Evolutionary conservation across 2,113 vertebrate genomes (phyloP).

Genomic region (Gnathonemus echidnorhynchus): DNA sequence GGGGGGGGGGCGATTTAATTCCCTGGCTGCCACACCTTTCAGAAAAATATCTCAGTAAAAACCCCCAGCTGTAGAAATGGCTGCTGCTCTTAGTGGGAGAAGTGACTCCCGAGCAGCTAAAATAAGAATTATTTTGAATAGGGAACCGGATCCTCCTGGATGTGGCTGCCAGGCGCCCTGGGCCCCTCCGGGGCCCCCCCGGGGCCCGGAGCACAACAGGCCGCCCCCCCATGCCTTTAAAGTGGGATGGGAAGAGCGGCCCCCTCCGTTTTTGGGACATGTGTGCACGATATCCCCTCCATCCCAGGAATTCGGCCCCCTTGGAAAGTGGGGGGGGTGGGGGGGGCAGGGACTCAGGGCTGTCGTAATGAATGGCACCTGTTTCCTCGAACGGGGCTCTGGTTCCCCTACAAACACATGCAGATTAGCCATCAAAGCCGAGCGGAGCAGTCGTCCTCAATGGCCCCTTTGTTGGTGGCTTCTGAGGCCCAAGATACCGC

Average conservation of each 20-base stretch:
- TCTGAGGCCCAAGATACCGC: slow-evolving; percentile 55
- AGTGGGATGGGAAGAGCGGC: slow-evolving; percentile 33
- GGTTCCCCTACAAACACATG: slow-evolving; percentile 64
- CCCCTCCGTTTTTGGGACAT: slow-evolving; percentile 33
- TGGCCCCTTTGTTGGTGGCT: slow-evolving; percentile 64
- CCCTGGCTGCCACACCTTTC: background rate
- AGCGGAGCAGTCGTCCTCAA: slow-evolving; percentile 53
- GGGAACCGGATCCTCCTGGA: background rate
- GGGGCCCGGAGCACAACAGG: background rate
- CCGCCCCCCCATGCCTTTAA: slow-evolving; percentile 35
- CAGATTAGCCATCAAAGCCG: slow-evolving; percentile 69
- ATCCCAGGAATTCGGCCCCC: slow-evolving; percentile 34
- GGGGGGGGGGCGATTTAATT: background rate
- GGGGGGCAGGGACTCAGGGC: slow-evolving; percentile 40
- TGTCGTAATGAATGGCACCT: slow-evolving; percentile 71
- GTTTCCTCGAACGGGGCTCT: slow-evolving; percentile 66
- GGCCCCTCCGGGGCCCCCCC: background rate
- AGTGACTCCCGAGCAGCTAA: background rate
- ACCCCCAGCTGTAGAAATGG: background rate
- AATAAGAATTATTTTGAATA: background rate
- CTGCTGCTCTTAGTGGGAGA: background rate
- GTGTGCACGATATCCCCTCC: slow-evolving; percentile 34
- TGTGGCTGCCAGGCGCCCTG: background rate
- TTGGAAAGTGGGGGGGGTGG: slow-evolving; percentile 8
- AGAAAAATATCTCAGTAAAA: background rate